Percentiles rank a stretch among this genome's conserved stretches.
phyloP scores from a whole-genome alignment of 1,140 invertebrate genomes.

The Meteorus sp. region DNA sequence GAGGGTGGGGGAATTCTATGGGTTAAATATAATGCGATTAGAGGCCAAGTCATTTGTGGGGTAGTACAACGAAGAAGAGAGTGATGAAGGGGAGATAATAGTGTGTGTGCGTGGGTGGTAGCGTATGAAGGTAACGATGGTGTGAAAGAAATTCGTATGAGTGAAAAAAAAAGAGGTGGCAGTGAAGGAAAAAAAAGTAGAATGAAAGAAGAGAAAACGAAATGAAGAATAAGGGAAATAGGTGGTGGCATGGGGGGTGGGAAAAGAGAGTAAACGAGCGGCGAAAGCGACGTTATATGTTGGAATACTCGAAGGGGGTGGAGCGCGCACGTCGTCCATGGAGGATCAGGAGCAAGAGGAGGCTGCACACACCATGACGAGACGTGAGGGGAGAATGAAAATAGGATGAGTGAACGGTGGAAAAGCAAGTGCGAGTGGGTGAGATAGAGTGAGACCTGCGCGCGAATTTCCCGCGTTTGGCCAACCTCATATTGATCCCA shows the following conservation, averaged over 20 bases:
- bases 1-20: too few relatives aligned
- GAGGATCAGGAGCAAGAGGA: too few relatives aligned
- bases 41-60: too few relatives aligned
- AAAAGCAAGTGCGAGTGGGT: slow-evolving; percentile 17
- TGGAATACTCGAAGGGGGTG: slow-evolving; percentile 1
- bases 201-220: slow-evolving; percentile 8
- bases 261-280: slow-evolving; percentile 9
- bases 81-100: too few relatives aligned
- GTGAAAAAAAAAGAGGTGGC: slow-evolving; percentile 9
- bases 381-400: slow-evolving; percentile 11
- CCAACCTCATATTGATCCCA: slow-evolving; percentile 61
- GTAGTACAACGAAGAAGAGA: too few relatives aligned
- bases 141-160: slow-evolving; percentile 1
- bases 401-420: slow-evolving; percentile 21
- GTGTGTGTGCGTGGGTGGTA: too few relatives aligned
- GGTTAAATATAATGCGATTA: too few relatives aligned
- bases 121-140: background rate
- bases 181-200: slow-evolving; percentile 3
- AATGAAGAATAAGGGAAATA: slow-evolving; percentile 17
- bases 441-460: slow-evolving; percentile 47
- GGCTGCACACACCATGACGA: slow-evolving; percentile 1
- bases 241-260: background rate
- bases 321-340: too few relatives aligned
- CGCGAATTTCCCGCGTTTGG: slow-evolving; percentile 59
- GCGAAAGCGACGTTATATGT: slow-evolving; percentile 3